A percentile compares a stretch with the other conserved stretches of the same genome.
These are phyloP conservation scores for Elysia chlorotica DNA, from an alignment of 1,140 invertebrate species.

Conservation along the genomic window DNA sequence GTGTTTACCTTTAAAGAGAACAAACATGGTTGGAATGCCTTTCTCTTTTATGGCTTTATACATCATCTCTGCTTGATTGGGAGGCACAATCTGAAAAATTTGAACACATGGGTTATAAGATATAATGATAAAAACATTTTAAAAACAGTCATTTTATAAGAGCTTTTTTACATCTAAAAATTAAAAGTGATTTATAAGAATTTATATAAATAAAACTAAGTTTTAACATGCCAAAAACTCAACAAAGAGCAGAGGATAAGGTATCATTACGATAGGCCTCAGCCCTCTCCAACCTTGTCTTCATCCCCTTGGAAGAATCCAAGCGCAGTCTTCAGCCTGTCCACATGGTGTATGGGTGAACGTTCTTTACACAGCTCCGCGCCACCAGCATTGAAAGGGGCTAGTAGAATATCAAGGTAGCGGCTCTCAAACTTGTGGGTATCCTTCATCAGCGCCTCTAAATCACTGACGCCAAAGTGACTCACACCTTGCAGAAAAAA, in stretches of 20 bases:
- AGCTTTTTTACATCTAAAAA: too few relatives aligned
- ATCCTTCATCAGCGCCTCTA: conserved; percentile 50
- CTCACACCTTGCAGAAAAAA: conserved; percentile 48
- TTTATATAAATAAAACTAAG: too few relatives aligned
- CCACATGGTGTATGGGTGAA: conserved; percentile 58
- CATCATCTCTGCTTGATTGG: conserved; percentile 59
- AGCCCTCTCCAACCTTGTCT: conserved; percentile 62
- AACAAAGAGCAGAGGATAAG: too few relatives aligned
- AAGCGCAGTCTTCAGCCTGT: conserved; percentile 52
- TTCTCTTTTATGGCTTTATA: conserved; percentile 51
- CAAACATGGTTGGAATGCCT: conserved; percentile 49
- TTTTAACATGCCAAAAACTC: too few relatives aligned
- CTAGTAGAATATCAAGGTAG: conserved; percentile 59
- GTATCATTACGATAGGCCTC: too few relatives aligned
- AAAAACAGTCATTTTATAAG: too few relatives aligned
- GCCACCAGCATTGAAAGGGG: conserved; percentile 45
- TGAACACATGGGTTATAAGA: too few relatives aligned
- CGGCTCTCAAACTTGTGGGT: conserved; percentile 63
- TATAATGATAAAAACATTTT: too few relatives aligned
- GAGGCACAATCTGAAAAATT: conserved; percentile 55
- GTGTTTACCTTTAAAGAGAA: conserved; percentile 59
- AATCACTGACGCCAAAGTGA: conserved; percentile 57
- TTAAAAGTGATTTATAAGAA: too few relatives aligned
- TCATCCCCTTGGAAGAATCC: conserved; percentile 63
- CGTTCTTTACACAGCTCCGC: conserved; percentile 45